Evolutionary conservation across 2,113 vertebrate genomes (phyloP).

Genomic region (Apodemus speciosus): DNA sequence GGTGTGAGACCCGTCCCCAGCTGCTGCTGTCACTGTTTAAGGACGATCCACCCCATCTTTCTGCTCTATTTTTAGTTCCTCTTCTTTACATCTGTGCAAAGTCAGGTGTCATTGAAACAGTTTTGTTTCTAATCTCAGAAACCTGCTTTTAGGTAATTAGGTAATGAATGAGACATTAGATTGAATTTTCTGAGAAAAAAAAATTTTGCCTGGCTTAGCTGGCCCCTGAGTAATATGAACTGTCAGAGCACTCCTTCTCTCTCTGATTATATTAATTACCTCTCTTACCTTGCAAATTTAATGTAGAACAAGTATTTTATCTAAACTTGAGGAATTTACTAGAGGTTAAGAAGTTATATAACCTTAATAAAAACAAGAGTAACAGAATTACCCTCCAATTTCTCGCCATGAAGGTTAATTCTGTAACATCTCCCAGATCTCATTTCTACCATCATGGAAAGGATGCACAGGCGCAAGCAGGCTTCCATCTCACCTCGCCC

Average conservation of each 20-base stretch:
- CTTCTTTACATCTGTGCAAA: not conserved
- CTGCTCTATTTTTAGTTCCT: constrained; percentile 15
- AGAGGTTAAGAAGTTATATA: constrained; percentile 58
- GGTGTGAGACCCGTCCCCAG: not conserved
- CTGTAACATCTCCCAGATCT: not conserved
- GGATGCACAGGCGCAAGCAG: rapidly evolving
- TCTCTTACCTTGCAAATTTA: constrained; percentile 3
- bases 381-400: constrained; percentile 44
- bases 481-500: not conserved
- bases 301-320: constrained; percentile 29
- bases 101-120: not conserved
- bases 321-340: constrained; percentile 28
- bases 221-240: not conserved
- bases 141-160: constrained; percentile 69
- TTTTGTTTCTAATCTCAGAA: constrained; percentile 45
- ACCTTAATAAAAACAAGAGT: constrained; percentile 60
- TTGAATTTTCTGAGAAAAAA: constrained; percentile 43
- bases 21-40: not conserved
- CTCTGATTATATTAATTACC: constrained; percentile 50
- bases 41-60: not conserved
- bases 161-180: constrained; percentile 39
- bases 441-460: not conserved
- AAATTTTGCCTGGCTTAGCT: constrained; percentile 24
- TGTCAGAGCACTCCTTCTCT: not conserved
- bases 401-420: constrained; percentile 52